Conservation (phyloP, 2,113 vertebrate species). For the Toxotes jaculatrix region DNA sequence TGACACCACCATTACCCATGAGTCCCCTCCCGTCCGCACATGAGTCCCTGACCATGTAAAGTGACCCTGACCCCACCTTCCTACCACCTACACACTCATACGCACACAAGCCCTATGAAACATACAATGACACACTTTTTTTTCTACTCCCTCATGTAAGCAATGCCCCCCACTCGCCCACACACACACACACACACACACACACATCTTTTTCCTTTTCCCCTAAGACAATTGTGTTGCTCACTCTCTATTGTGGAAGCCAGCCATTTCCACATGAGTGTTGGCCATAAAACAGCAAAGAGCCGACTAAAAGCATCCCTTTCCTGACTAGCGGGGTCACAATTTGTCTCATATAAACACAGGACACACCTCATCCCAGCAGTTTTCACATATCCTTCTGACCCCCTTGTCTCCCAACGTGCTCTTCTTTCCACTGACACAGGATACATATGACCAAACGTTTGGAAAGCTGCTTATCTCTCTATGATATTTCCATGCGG, state of each 20-base stretch:
- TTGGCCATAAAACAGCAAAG: slow-evolving; percentile 68
- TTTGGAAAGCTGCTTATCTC: not conserved
- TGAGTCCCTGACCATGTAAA: slow-evolving; percentile 45
- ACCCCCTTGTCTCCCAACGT: slow-evolving; percentile 30
- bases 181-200: slow-evolving; percentile 26
- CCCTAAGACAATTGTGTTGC: slow-evolving; percentile 74
- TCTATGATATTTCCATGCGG: not conserved
- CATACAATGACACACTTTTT: slow-evolving; percentile 30
- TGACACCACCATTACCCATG: not conserved
- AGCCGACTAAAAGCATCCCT: slow-evolving; percentile 77
- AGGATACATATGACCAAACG: not conserved
- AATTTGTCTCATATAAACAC: slow-evolving; percentile 72
- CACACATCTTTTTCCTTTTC: slow-evolving; percentile 72
- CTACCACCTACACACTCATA: slow-evolving; percentile 12
- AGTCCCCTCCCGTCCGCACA: slow-evolving; percentile 23
- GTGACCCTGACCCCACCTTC: slow-evolving; percentile 52
- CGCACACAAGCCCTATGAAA: slow-evolving; percentile 7
- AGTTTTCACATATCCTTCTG: slow-evolving; percentile 65
- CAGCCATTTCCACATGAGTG: slow-evolving; percentile 76
- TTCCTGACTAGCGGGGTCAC: slow-evolving; percentile 79
- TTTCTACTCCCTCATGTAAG: slow-evolving; percentile 4
- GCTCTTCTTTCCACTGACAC: slow-evolving; percentile 46
- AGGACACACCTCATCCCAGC: slow-evolving; percentile 77
- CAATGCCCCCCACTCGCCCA: slow-evolving; percentile 5
- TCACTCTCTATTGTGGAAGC: slow-evolving; percentile 77